A percentile compares a stretch with the other conserved stretches of the same genome.
Conservation (phyloP, 2,113 vertebrate species). For the Pavo muticus region DNA sequence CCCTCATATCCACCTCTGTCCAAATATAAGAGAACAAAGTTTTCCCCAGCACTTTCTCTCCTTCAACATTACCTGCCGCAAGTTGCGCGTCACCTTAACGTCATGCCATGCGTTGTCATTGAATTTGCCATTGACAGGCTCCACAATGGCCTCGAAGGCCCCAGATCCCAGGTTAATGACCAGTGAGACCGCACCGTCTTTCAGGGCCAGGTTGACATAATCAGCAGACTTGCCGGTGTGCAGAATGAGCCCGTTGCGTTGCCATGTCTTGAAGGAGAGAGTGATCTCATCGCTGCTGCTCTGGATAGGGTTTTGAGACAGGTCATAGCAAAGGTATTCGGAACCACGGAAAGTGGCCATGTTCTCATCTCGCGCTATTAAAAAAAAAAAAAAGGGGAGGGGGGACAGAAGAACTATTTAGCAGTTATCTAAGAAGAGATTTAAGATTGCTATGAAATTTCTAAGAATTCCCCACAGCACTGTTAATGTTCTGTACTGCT, state of each 20-base stretch:
- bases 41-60: constrained; percentile 42
- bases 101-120: constrained; percentile 98
- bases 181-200: constrained; percentile 94
- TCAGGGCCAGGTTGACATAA: constrained; percentile 97
- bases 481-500: not conserved
- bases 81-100: constrained; percentile 98
- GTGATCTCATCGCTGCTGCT: constrained; percentile 99
- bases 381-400: not conserved
- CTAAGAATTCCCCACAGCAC: not conserved
- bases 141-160: constrained; percentile 98
- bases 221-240: constrained; percentile 98
- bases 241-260: constrained; percentile 96
- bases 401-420: not conserved
- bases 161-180: constrained; percentile 99
- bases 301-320: constrained; percentile 98
- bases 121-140: constrained; percentile 98
- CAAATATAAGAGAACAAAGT: not conserved
- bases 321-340: constrained; percentile 97
- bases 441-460: not conserved
- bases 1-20: not conserved
- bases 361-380: constrained; percentile 92
- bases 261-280: constrained; percentile 97
- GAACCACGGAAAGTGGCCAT: constrained; percentile 98
- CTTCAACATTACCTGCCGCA: constrained; percentile 95
- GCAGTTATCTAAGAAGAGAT: not conserved